phyloP scores from a whole-genome alignment of 1,140 invertebrate genomes.

The Drosophila cardini region DNA sequence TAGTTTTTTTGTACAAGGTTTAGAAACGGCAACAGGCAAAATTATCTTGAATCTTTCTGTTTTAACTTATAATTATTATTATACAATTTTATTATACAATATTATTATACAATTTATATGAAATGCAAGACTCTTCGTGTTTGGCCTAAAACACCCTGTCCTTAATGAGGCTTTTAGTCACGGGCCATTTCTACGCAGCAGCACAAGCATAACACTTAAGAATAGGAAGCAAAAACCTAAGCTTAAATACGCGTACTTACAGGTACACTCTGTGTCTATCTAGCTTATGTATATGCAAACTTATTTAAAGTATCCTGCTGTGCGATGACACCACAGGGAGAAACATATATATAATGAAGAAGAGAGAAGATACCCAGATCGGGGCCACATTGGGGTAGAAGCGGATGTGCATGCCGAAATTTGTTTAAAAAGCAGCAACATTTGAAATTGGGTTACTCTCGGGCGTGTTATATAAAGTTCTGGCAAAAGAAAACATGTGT shows the following conservation, averaged over 20 bases:
- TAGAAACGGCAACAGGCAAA: too few species aligned
- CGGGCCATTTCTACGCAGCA: constrained; percentile 4
- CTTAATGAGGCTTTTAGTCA: too few species aligned
- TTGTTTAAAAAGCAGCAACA: constrained; percentile 67
- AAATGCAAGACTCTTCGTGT: too few species aligned
- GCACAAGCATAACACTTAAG: constrained; percentile 63
- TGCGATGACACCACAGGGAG: constrained; percentile 41
- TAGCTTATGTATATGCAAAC: constrained; percentile 1
- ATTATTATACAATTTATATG: too few species aligned
- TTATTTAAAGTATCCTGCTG: constrained; percentile 58
- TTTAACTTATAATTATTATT: too few species aligned
- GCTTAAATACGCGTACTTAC: constrained; percentile 52
- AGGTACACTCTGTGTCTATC: constrained; percentile 18
- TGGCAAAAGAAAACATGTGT: constrained; percentile 37
- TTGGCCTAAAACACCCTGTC: too few species aligned
- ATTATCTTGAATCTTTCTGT: too few species aligned
- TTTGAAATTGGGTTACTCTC: constrained; percentile 73
- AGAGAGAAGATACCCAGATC: constrained; percentile 22
- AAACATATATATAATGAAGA: background rate
- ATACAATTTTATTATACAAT: too few species aligned
- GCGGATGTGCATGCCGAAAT: constrained; percentile 52
- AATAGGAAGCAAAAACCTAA: constrained; percentile 16
- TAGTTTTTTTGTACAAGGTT: too few species aligned
- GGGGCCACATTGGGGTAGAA: constrained; percentile 36
- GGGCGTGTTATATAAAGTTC: constrained; percentile 57